Percentiles rank a stretch among this genome's conserved stretches.
Conservation (phyloP, 2,888 invertebrate genomes). For the Drosophila neonasuta region DNA sequence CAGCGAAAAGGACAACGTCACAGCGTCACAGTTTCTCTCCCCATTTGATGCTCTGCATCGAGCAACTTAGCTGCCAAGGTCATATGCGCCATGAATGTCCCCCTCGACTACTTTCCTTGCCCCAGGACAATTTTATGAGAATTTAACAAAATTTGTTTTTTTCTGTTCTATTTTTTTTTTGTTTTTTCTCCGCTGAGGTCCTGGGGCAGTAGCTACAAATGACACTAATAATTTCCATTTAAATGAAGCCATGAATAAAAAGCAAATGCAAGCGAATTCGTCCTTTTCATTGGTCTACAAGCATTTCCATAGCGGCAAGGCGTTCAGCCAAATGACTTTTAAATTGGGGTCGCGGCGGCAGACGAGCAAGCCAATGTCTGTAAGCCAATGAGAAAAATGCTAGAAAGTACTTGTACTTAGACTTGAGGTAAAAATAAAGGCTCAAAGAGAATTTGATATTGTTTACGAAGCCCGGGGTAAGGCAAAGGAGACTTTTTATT, state of each 20-base stretch:
- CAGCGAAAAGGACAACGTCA: constrained; percentile 37
- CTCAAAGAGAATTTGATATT: background rate
- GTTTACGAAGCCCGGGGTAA: no score
- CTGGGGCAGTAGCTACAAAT: constrained; percentile 61
- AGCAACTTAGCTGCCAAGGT: constrained; percentile 57
- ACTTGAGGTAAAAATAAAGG: background rate
- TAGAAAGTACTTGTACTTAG: background rate
- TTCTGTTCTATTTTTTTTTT: constrained; percentile 2
- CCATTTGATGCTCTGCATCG: constrained; percentile 13
- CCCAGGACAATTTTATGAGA: constrained; percentile 66
- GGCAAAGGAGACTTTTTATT: no score
- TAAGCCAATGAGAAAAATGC: background rate
- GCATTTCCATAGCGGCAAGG: constrained; percentile 2
- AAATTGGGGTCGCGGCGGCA: constrained; percentile 18
- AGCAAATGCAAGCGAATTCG: constrained; percentile 56
- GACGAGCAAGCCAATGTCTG: constrained; percentile 1
- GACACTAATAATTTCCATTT: constrained; percentile 76
- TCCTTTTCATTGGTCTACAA: constrained; percentile 27
- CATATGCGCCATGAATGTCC: constrained; percentile 52
- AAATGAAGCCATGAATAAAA: constrained; percentile 71
- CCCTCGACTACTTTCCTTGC: background rate
- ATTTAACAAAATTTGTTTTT: constrained; percentile 51
- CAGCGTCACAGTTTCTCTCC: background rate
- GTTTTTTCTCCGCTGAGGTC: constrained; percentile 14
- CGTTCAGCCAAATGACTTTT: constrained; percentile 32